A percentile compares a stretch with the other conserved stretches of the same genome.
These are phyloP conservation scores for Podarcis muralis DNA, from an alignment of 2,113 vertebrate genomes.

Conservation along the genomic window DNA sequence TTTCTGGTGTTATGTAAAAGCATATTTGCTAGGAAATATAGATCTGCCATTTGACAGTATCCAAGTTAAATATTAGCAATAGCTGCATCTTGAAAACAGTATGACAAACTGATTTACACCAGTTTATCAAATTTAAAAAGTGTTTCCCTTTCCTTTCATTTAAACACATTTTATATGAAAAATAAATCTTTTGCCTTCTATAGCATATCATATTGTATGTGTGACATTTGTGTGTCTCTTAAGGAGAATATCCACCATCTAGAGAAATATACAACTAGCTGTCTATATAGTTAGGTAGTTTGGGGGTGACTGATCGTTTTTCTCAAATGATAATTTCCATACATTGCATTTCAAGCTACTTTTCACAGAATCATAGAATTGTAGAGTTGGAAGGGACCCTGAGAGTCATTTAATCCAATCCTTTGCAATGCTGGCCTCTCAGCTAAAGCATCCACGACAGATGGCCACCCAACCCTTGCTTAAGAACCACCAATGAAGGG, in stretches of 20 bases:
- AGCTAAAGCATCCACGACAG: too few relatives aligned
- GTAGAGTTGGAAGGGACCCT: too few relatives aligned
- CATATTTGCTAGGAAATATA: slow-evolving; percentile 16
- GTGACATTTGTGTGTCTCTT: slow-evolving; percentile 14
- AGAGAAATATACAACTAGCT: not conserved
- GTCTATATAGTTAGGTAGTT: not conserved
- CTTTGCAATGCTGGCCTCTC: too few relatives aligned
- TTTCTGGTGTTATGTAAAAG: slow-evolving; percentile 36
- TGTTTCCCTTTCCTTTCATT: slow-evolving; percentile 16
- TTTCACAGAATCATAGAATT: not conserved
- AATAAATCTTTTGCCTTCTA: slow-evolving; percentile 8
- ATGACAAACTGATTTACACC: slow-evolving; percentile 41
- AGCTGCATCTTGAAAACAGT: slow-evolving; percentile 15
- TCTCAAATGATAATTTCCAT: not conserved
- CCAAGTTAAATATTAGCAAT: slow-evolving; percentile 9
- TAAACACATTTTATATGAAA: slow-evolving; percentile 16
- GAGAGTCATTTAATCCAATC: too few relatives aligned
- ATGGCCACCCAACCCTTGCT: too few relatives aligned
- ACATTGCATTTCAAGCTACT: not conserved
- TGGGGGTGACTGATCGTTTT: too few relatives aligned
- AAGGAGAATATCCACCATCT: slow-evolving; percentile 24
- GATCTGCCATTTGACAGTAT: not conserved
- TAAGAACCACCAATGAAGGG: too few relatives aligned
- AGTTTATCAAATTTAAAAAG: not conserved
- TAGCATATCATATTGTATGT: slow-evolving; percentile 4